These are phyloP conservation scores for Monodelphis domestica DNA, from an alignment of 2,797 vertebrate genomes.

Conservation along the genomic window DNA sequence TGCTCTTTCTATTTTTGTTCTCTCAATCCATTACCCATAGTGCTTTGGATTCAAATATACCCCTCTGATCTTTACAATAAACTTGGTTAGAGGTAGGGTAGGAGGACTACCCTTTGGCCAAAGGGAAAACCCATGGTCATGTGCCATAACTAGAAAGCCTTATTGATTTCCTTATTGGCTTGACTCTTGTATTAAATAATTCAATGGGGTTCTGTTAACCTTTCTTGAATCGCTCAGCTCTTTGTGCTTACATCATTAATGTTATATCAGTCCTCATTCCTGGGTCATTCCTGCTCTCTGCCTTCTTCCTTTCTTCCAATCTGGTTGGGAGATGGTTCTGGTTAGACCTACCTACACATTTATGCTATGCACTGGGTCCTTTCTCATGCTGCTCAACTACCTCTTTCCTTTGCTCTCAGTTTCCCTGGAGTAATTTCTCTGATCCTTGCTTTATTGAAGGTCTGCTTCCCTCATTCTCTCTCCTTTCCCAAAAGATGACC, in stretches of 20 bases:
- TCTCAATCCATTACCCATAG: background rate
- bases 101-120: too few relatives aligned
- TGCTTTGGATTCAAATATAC: background rate
- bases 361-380: background rate
- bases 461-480: background rate
- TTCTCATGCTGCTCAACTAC: background rate
- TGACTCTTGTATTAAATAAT: background rate
- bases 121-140: too few relatives aligned
- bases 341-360: background rate
- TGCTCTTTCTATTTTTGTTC: background rate
- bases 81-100: too few relatives aligned
- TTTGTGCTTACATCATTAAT: background rate
- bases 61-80: background rate
- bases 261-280: background rate
- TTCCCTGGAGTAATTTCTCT: background rate
- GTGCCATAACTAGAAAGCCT: background rate
- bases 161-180: too few relatives aligned
- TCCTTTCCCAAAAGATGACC: too few relatives aligned
- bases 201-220: background rate
- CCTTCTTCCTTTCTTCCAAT: background rate
- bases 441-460: background rate
- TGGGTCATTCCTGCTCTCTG: background rate
- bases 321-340: background rate
- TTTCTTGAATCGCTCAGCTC: background rate
- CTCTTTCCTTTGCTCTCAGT: background rate